Evolutionary conservation across 2,797 vertebrate genomes (phyloP).

Genomic region (Zenarchopterus dispar): DNA sequence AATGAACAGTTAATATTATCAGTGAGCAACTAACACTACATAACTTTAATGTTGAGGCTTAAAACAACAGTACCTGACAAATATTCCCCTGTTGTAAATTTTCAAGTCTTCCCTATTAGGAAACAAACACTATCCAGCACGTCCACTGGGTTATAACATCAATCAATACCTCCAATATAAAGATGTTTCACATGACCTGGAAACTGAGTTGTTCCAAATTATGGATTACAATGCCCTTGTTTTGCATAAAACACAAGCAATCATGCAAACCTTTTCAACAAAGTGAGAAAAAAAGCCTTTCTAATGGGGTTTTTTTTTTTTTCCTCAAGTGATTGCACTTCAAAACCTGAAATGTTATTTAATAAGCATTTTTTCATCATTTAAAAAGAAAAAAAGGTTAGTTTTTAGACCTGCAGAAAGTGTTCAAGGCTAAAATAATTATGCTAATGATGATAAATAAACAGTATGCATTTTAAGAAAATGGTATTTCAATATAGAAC

Average conservation of each 20-base stretch:
- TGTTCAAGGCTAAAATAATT: conserved; percentile 28
- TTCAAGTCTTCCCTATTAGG: conserved; percentile 43
- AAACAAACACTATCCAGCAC: conserved; percentile 38
- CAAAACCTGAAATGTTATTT: conserved; percentile 5
- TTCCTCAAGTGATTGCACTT: conserved; percentile 1
- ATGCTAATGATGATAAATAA: neutral
- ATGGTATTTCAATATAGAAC: conserved; percentile 11
- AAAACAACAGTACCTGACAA: too few species aligned
- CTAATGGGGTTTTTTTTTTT: neutral
- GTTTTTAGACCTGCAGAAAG: neutral
- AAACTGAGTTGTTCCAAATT: conserved; percentile 31
- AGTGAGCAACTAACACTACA: too few species aligned
- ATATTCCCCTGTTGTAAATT: conserved; percentile 22
- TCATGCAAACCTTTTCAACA: neutral
- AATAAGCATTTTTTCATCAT: neutral
- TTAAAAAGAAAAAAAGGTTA: neutral
- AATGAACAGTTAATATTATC: too few species aligned
- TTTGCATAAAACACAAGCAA: conserved; percentile 5
- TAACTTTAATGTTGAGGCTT: too few species aligned
- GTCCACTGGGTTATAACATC: conserved; percentile 20
- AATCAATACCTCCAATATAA: conserved; percentile 48
- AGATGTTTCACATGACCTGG: conserved; percentile 41
- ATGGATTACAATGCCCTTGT: conserved; percentile 22
- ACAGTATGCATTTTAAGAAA: neutral
- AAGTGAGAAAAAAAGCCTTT: neutral